Conservation (phyloP, 1,140 invertebrate genomes). For the Homarus americanus region DNA sequence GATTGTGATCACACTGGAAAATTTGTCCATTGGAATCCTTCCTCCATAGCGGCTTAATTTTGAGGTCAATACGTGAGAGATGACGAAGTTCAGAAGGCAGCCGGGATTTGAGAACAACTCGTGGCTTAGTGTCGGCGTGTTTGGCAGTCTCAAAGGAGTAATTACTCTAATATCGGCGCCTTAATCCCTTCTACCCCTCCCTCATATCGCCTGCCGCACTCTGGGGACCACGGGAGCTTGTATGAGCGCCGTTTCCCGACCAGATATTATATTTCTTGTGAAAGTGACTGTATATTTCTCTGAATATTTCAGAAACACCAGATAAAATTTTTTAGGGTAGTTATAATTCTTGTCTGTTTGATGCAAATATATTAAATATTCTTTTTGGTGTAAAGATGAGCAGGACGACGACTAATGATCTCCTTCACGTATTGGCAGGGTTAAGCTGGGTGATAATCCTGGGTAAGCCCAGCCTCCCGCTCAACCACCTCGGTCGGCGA, state of each 20-base stretch:
- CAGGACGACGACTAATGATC: no score
- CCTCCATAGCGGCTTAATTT: conserved; percentile 17
- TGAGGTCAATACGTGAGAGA: conserved; percentile 17
- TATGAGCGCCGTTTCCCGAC: no score
- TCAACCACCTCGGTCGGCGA: neutral
- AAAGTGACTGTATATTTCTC: no score
- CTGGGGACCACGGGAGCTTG: neutral
- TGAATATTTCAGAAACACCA: no score
- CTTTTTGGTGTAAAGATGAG: no score
- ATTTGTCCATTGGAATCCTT: conserved; percentile 31
- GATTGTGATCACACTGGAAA: conserved; percentile 22
- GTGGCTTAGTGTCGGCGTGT: conserved; percentile 28
- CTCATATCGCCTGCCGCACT: neutral
- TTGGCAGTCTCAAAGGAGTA: conserved; percentile 23
- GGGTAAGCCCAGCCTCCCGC: neutral
- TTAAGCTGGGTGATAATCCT: neutral
- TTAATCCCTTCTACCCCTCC: conserved; percentile 2
- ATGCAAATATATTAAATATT: no score
- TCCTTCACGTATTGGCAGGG: neutral
- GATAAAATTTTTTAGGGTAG: no score
- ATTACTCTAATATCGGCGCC: conserved; percentile 39
- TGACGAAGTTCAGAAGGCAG: conserved; percentile 15
- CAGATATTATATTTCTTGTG: no score
- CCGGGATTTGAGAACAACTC: conserved; percentile 15
- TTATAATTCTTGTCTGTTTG: no score